Evolutionary conservation across 2,797 vertebrate species (phyloP).

Genomic region (Acanthiza pusilla): DNA sequence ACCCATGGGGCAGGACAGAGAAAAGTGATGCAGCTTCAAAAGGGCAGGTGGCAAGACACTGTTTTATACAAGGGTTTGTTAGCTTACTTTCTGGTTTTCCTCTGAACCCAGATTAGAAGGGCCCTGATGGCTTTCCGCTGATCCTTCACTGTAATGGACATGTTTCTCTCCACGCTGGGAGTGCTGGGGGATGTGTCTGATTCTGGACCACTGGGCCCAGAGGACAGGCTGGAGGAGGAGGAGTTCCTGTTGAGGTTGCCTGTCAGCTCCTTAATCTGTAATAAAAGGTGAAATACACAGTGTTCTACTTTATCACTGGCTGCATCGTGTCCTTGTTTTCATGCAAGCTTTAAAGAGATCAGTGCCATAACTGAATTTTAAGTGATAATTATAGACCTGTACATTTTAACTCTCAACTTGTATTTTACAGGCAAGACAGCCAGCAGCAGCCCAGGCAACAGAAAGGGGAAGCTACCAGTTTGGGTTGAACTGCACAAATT

Average conservation of each 20-base stretch:
- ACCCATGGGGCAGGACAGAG: neutral
- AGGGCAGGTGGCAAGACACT: neutral
- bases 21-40: neutral
- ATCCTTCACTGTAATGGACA: conserved; percentile 79
- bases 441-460: neutral
- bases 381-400: neutral
- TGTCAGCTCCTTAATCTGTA: conserved; percentile 94
- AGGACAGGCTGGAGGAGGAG: conserved; percentile 87
- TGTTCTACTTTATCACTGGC: neutral
- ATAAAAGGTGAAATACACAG: neutral
- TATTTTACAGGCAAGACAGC: neutral
- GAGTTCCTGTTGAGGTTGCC: conserved; percentile 94
- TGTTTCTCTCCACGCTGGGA: conserved; percentile 77
- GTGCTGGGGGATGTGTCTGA: conserved; percentile 86
- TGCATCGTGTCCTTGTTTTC: neutral
- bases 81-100: conserved; percentile 90
- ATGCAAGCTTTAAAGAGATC: neutral
- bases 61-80: neutral
- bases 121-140: conserved; percentile 90
- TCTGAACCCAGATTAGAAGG: conserved; percentile 93
- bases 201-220: conserved; percentile 88
- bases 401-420: neutral
- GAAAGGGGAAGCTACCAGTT: neutral
- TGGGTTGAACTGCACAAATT: neutral
- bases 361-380: neutral